Evolutionary conservation across 2,797 vertebrate species (phyloP).

Genomic region (Cygnus olor): DNA sequence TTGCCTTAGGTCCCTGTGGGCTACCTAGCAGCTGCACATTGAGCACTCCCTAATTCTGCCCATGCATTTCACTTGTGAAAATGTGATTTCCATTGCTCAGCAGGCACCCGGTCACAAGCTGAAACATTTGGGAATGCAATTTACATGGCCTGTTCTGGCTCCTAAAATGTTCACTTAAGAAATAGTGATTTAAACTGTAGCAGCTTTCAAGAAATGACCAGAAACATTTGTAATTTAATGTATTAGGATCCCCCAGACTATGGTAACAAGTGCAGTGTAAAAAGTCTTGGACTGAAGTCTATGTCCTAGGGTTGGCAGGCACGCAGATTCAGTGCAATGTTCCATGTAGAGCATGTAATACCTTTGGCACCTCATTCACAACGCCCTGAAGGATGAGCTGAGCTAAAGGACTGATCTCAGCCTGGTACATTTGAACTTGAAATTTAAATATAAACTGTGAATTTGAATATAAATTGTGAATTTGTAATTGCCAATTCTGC

Average conservation of each 20-base stretch:
- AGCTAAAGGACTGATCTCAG: not conserved
- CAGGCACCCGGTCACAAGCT: not conserved
- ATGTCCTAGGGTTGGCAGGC: not conserved
- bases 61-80: not conserved
- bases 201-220: not conserved
- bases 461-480: too few relatives aligned
- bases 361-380: not conserved
- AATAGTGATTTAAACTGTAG: not conserved
- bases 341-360: not conserved
- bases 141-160: not conserved
- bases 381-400: not conserved
- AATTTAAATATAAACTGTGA: too few relatives aligned
- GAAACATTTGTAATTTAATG: not conserved
- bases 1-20: fast-evolving
- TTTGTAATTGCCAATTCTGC: not conserved
- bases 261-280: not conserved
- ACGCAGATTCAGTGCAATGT: not conserved
- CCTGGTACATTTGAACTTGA: not conserved
- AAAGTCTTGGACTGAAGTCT: not conserved
- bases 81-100: not conserved
- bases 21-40: not conserved
- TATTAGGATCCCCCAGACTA: not conserved
- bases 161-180: not conserved
- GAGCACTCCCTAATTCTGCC: not conserved
- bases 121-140: not conserved